Evolutionary conservation across 2,888 invertebrate genomes (phyloP).

Genomic region (Odontomyia ornata): DNA sequence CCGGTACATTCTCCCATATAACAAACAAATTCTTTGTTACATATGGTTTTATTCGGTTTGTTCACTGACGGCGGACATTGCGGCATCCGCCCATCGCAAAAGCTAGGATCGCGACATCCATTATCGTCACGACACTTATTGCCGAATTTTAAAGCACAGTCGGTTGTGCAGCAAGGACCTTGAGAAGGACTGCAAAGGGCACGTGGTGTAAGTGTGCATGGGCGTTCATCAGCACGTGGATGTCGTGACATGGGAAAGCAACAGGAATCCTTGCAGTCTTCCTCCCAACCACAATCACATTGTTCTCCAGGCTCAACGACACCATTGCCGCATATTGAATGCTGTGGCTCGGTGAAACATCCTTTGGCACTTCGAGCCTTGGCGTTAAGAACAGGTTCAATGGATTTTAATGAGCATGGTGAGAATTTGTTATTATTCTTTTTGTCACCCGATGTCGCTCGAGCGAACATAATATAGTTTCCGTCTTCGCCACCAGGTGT

Average conservation of each 20-base stretch:
- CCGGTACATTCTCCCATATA: slow-evolving; percentile 96
- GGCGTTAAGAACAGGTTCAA: slow-evolving; percentile 90
- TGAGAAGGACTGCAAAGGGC: slow-evolving; percentile 65
- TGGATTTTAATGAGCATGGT: slow-evolving; percentile 90
- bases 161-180: slow-evolving; percentile 94
- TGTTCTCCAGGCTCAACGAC: slow-evolving; percentile 97
- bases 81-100: slow-evolving; percentile 88
- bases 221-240: slow-evolving; percentile 79
- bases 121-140: slow-evolving; percentile 92
- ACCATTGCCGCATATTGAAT: slow-evolving; percentile 97
- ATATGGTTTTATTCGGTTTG: slow-evolving; percentile 93
- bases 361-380: slow-evolving; percentile 90
- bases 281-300: slow-evolving; percentile 99
- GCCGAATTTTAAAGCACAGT: slow-evolving; percentile 84
- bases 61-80: slow-evolving; percentile 92
- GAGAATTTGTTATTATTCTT: slow-evolving; percentile 98
- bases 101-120: slow-evolving; percentile 91
- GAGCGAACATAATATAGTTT: slow-evolving; percentile 99
- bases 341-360: slow-evolving; percentile 93
- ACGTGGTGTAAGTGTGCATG: slow-evolving; percentile 84
- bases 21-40: slow-evolving; percentile 97
- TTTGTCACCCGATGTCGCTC: slow-evolving; percentile 97
- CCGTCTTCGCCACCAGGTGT: slow-evolving; percentile 96
- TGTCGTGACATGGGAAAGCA: slow-evolving; percentile 90
- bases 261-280: slow-evolving; percentile 93